A percentile compares a stretch with the other conserved stretches of the same genome.
phyloP scores from a whole-genome alignment of 2,888 invertebrate genomes.

The Oegoconia quadripuncta region DNA sequence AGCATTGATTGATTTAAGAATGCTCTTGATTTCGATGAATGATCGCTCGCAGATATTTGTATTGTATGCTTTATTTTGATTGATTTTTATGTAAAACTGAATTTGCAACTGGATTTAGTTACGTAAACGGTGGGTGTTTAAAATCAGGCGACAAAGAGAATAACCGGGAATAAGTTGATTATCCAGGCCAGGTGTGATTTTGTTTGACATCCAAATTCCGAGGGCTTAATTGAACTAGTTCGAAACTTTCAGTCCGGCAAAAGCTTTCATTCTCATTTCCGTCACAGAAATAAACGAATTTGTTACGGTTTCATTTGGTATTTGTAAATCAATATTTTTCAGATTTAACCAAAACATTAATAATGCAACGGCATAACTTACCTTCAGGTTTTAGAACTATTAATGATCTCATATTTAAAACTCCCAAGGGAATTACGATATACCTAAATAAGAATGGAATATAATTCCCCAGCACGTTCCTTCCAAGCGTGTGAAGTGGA shows the following conservation, averaged over 20 bases:
- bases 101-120: no score
- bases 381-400: no score
- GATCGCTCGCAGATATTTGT: constrained; percentile 16
- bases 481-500: constrained; percentile 51
- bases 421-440: constrained; percentile 18
- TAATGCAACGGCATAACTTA: no score
- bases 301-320: no score
- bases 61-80: constrained; percentile 20
- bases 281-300: no score
- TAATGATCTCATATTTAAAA: constrained; percentile 15
- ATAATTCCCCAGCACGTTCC: constrained; percentile 24
- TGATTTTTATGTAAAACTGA: no score
- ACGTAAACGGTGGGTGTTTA: neutral
- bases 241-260: no score
- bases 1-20: constrained; percentile 40
- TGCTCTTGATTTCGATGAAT: constrained; percentile 28
- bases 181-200: constrained; percentile 24
- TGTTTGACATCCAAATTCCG: constrained; percentile 19
- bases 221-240: constrained; percentile 16
- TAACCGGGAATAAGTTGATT: constrained; percentile 33
- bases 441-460: constrained; percentile 31
- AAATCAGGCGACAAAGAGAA: constrained; percentile 19
- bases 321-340: no score
- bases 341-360: no score
- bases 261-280: no score